Conservation (phyloP, 1,140 invertebrate species). For the Pentalonia nigronervosa region DNA sequence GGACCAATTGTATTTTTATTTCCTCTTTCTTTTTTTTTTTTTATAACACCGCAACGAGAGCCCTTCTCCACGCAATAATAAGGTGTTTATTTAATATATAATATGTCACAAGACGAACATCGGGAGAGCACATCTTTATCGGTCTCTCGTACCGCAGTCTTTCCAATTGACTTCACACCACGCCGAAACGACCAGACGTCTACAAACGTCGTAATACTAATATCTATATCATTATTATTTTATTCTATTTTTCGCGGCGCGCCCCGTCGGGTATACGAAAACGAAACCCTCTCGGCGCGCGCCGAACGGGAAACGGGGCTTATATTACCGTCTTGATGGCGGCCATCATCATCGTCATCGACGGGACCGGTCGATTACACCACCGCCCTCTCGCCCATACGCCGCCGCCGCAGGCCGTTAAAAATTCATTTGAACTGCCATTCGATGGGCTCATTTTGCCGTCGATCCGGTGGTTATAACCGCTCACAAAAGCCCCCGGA, state of each 20-base stretch:
- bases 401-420: slow-evolving; percentile 2
- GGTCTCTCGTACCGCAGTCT: background rate
- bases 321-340: slow-evolving; percentile 24
- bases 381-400: background rate
- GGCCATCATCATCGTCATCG: slow-evolving; percentile 54
- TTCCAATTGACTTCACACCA: slow-evolving; percentile 35
- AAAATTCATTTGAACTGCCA: slow-evolving; percentile 49
- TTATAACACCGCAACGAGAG: background rate
- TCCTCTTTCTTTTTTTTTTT: slow-evolving; percentile 12
- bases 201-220: background rate
- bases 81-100: background rate
- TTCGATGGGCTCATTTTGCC: slow-evolving; percentile 44
- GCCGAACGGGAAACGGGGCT: background rate
- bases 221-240: background rate
- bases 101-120: background rate
- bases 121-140: background rate
- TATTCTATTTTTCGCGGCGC: background rate
- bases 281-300: background rate
- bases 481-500: slow-evolving; percentile 41
- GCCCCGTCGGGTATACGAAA: background rate
- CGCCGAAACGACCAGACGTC: background rate
- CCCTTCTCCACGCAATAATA: background rate
- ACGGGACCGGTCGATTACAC: slow-evolving; percentile 29
- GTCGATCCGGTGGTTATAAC: slow-evolving; percentile 27
- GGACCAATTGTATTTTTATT: background rate